Conservation (phyloP, 92 coral and sea anemone genomes). For the Epizoanthus rinbou region DNA sequence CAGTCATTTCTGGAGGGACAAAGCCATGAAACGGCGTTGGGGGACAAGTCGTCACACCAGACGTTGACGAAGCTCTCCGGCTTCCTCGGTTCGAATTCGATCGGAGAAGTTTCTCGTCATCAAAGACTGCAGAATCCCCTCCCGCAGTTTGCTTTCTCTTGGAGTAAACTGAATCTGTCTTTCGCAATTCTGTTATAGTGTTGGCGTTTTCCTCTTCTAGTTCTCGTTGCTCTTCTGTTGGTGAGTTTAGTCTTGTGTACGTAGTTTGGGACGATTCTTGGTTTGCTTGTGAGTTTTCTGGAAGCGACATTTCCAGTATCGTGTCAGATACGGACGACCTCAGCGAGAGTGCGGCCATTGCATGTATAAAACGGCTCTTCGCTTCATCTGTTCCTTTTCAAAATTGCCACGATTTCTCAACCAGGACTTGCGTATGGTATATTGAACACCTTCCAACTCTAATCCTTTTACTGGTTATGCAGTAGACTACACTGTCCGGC, state of each 20-base stretch:
- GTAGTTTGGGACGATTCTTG: not conserved
- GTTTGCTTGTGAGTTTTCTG: slow-evolving; percentile 9
- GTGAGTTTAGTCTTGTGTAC: slow-evolving; percentile 18
- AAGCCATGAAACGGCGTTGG: slow-evolving; percentile 78
- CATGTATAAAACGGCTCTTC: not conserved
- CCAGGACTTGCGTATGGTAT: no score
- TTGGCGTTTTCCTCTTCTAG: slow-evolving; percentile 39
- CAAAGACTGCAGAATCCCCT: slow-evolving; percentile 18
- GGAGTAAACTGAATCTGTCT: slow-evolving; percentile 29
- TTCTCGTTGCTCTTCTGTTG: slow-evolving; percentile 26
- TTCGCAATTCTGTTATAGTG: slow-evolving; percentile 16
- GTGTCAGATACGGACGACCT: slow-evolving; percentile 29
- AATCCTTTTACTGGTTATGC: not conserved
- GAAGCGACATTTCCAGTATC: slow-evolving; percentile 16
- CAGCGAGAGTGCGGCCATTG: slow-evolving; percentile 33
- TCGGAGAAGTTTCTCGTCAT: not conserved
- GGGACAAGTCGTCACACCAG: slow-evolving; percentile 37
- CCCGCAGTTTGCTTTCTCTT: slow-evolving; percentile 26
- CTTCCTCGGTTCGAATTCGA: slow-evolving; percentile 4
- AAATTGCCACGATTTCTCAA: not conserved
- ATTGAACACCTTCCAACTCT: not conserved
- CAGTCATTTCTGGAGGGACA: slow-evolving; percentile 78
- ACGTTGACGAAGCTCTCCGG: slow-evolving; percentile 21
- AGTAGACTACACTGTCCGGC: not conserved
- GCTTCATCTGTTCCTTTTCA: not conserved